Percentiles rank a stretch among this genome's conserved stretches.
phyloP scores from a whole-genome alignment of 1,140 invertebrate genomes.

The Ectropis grisescens region DNA sequence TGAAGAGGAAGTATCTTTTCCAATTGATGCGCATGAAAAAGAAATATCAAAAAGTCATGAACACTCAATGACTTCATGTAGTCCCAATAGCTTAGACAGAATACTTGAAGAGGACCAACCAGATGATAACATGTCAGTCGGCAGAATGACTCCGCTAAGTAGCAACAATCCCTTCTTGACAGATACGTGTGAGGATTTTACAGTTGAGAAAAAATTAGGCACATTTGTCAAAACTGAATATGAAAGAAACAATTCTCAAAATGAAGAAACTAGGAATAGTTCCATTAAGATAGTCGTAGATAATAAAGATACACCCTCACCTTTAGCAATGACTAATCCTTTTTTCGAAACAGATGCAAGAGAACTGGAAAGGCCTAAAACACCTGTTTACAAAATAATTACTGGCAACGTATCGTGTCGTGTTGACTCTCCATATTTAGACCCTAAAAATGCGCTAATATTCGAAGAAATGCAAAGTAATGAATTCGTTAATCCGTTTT shows the following conservation, averaged over 20 bases:
- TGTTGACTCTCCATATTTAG: slow-evolving; percentile 23
- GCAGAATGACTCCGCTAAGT: slow-evolving; percentile 22
- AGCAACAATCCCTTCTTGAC: slow-evolving; percentile 40
- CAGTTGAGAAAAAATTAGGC: slow-evolving; percentile 32
- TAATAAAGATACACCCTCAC: slow-evolving; percentile 11
- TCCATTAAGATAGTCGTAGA: slow-evolving; percentile 28
- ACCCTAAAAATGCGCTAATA: slow-evolving; percentile 17
- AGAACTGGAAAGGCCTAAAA: slow-evolving; percentile 33
- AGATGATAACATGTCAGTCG: slow-evolving; percentile 26
- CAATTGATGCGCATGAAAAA: slow-evolving; percentile 4
- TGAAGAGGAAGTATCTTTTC: slow-evolving; percentile 5
- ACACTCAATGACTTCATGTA: slow-evolving; percentile 1
- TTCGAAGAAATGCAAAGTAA: slow-evolving; percentile 26
- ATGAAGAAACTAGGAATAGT: slow-evolving; percentile 33
- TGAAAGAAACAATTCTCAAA: slow-evolving; percentile 49
- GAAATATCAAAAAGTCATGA: background rate
- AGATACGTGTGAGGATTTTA: slow-evolving; percentile 28
- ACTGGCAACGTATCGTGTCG: slow-evolving; percentile 23
- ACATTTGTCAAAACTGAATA: slow-evolving; percentile 41
- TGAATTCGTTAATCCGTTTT: slow-evolving; percentile 48
- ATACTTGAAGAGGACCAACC: background rate
- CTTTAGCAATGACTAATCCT: slow-evolving; percentile 23
- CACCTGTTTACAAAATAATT: slow-evolving; percentile 52
- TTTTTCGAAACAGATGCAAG: slow-evolving; percentile 25
- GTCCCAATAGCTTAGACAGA: slow-evolving; percentile 8